Conservation (phyloP, 2,113 vertebrate genomes). For the Nyctibius bracteatus region DNA sequence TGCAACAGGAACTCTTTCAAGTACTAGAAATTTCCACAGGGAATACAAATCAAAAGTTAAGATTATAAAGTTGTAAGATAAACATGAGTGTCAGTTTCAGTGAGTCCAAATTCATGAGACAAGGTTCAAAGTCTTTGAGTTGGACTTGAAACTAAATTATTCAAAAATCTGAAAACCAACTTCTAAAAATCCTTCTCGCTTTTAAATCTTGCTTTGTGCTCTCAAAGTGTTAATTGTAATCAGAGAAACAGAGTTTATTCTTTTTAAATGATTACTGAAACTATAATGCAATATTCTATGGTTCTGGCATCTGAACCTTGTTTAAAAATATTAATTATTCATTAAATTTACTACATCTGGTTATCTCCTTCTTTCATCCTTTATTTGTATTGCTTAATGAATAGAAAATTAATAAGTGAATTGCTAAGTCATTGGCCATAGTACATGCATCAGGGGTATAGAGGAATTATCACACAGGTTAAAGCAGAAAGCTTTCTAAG, state of each 20-base stretch:
- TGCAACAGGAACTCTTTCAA: neutral
- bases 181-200: neutral
- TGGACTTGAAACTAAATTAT: neutral
- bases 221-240: neutral
- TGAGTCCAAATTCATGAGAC: neutral
- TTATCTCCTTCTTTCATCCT: neutral
- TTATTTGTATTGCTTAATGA: neutral
- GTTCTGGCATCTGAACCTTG: neutral
- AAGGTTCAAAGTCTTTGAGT: neutral
- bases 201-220: neutral
- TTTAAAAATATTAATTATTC: neutral
- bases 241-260: neutral
- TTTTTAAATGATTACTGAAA: neutral
- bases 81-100: accelerated
- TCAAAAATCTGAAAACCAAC: neutral
- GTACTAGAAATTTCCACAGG: neutral
- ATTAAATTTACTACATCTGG: neutral
- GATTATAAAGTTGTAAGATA: neutral
- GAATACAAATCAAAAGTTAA: neutral
- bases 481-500: neutral
- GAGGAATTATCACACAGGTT: neutral
- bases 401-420: neutral
- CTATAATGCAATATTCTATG: neutral
- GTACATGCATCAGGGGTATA: neutral
- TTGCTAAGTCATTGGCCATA: neutral